phyloP scores from a whole-genome alignment of 1,140 invertebrate genomes.

The Metaphire vulgaris region DNA sequence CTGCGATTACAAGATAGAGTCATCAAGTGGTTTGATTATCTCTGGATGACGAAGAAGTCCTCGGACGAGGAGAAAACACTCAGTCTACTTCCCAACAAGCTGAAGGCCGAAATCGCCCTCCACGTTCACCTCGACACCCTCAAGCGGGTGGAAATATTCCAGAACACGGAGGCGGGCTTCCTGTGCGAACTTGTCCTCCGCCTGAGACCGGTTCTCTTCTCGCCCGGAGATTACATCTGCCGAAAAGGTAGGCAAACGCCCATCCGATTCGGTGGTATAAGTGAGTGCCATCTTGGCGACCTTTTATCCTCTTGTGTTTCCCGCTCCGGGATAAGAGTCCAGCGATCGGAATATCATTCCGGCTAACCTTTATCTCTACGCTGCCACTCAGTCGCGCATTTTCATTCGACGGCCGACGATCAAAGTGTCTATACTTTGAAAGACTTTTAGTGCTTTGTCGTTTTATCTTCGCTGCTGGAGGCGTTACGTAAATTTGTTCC shows the following conservation, averaged over 20 bases:
- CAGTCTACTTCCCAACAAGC: conserved; percentile 71
- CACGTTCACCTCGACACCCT: conserved; percentile 96
- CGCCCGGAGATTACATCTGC: conserved; percentile 96
- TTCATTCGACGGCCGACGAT: too few species aligned
- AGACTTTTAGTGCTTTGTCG: too few species aligned
- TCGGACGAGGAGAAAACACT: conserved; percentile 94
- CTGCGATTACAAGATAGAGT: conserved; percentile 93
- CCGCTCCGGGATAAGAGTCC: too few species aligned
- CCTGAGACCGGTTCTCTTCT: conserved; percentile 89
- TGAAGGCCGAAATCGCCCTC: conserved; percentile 97
- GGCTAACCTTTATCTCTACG: too few species aligned
- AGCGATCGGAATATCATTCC: too few species aligned
- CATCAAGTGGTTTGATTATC: conserved; percentile 98
- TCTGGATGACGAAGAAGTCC: conserved; percentile 97
- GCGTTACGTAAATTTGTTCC: too few species aligned
- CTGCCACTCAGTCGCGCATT: too few species aligned
- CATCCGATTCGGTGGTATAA: background rate
- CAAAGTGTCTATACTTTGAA: too few species aligned
- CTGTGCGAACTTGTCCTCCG: conserved; percentile 91
- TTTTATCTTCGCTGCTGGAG: too few species aligned
- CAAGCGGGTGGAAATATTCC: conserved; percentile 94
- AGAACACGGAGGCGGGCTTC: too few species aligned
- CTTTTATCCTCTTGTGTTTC: too few species aligned
- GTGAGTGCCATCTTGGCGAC: too few species aligned
- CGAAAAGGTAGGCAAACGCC: conserved; percentile 72